phyloP scores from a whole-genome alignment of 2,888 invertebrate species.

The Drymonia ruficornis region DNA sequence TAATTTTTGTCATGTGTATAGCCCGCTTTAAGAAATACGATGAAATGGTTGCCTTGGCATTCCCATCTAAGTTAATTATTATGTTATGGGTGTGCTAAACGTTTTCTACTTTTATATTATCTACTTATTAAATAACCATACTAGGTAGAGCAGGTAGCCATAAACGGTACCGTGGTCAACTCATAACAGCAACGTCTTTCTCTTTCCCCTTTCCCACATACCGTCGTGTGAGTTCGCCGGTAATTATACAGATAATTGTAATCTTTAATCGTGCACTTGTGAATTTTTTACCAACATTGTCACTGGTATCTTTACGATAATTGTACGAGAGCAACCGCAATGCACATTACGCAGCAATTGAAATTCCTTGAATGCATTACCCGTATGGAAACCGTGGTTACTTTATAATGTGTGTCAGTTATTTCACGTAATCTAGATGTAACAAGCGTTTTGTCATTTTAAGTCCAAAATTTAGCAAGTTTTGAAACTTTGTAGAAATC shows the following conservation, averaged over 20 bases:
- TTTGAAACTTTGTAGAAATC: too few species aligned
- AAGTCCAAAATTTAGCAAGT: too few species aligned
- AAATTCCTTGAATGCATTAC: constrained; percentile 16
- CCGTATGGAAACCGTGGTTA: constrained; percentile 9
- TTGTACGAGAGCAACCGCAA: constrained; percentile 18
- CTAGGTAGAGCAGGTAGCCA: too few species aligned
- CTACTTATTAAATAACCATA: too few species aligned
- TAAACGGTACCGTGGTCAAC: background rate
- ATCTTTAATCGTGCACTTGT: constrained; percentile 23
- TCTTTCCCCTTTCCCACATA: constrained; percentile 7
- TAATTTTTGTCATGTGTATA: too few species aligned
- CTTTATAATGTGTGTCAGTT: constrained; percentile 8
- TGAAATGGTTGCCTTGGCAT: too few species aligned
- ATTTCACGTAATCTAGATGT: background rate
- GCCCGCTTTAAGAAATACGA: too few species aligned
- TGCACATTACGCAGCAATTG: constrained; percentile 12
- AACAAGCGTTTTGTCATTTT: too few species aligned
- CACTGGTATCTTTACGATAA: constrained; percentile 27
- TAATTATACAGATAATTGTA: constrained; percentile 34
- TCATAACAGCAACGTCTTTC: background rate
- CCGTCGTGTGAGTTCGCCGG: constrained; percentile 27
- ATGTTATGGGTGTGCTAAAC: too few species aligned
- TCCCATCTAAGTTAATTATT: too few species aligned
- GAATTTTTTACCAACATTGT: constrained; percentile 21
- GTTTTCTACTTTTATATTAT: too few species aligned